Conservation (phyloP, 2,888 invertebrate species). For the Nomada flava region DNA sequence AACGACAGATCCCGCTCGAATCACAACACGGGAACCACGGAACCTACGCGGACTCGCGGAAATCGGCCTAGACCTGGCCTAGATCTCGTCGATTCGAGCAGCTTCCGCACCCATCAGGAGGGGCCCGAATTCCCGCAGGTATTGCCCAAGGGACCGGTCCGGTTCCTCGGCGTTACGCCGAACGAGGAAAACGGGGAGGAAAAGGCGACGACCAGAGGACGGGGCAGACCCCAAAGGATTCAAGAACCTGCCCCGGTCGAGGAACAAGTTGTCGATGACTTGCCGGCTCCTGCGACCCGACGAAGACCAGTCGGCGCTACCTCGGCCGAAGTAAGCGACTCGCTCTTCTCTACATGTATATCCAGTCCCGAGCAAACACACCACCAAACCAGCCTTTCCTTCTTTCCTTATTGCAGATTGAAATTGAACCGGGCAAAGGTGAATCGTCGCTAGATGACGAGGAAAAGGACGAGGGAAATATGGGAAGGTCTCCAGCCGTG, state of each 20-base stretch:
- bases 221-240: constrained; percentile 75
- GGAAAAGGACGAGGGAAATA: constrained; percentile 44
- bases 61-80: constrained; percentile 88
- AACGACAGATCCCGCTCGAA: constrained; percentile 80
- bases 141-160: constrained; percentile 85
- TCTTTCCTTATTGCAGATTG: constrained; percentile 55
- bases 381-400: too few relatives aligned
- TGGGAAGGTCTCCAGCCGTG: constrained; percentile 3
- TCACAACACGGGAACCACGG: constrained; percentile 82
- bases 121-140: constrained; percentile 86
- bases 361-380: background rate
- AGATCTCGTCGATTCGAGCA: constrained; percentile 92
- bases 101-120: constrained; percentile 90
- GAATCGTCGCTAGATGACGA: constrained; percentile 58
- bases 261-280: constrained; percentile 70
- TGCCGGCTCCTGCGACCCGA: constrained; percentile 79
- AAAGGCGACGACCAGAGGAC: constrained; percentile 70
- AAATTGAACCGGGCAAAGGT: constrained; percentile 76
- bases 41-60: constrained; percentile 78
- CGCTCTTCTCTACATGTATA: background rate
- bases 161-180: constrained; percentile 87
- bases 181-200: constrained; percentile 84
- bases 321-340: constrained; percentile 83
- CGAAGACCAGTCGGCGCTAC: constrained; percentile 83
- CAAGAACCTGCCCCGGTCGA: constrained; percentile 76